Evolutionary conservation across 53 echinoderm and acorn worm species (phyloP).

Genomic region (Arbacia lixula): DNA sequence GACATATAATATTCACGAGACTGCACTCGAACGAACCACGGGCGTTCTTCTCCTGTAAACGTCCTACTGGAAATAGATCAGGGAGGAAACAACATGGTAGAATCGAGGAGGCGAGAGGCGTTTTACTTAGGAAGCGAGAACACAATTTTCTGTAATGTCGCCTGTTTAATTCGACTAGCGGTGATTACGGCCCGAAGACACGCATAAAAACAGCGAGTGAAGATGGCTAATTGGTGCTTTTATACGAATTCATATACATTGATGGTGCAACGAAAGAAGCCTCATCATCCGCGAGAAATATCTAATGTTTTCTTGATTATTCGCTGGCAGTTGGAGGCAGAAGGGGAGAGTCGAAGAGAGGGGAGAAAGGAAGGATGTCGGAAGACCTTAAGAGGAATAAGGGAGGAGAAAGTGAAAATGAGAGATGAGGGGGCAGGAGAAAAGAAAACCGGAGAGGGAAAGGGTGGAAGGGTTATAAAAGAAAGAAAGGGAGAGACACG

Average conservation of each 20-base stretch:
- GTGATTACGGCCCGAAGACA: constrained; percentile 42
- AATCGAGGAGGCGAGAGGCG: not conserved
- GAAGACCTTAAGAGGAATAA: not conserved
- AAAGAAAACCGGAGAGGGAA: no score
- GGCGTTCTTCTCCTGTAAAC: constrained; percentile 48
- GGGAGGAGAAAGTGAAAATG: not conserved
- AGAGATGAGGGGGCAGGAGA: constrained; percentile 1
- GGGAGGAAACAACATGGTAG: constrained; percentile 2
- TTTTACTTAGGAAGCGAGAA: constrained; percentile 40
- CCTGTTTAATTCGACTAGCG: constrained; percentile 42
- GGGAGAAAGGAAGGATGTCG: no score
- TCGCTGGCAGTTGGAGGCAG: constrained; percentile 8
- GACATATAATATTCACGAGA: constrained; percentile 44
- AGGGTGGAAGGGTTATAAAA: no score
- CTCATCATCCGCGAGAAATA: constrained; percentile 40
- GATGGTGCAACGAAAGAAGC: constrained; percentile 30
- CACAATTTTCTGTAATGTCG: constrained; percentile 53
- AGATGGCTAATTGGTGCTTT: constrained; percentile 42
- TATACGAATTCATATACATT: constrained; percentile 57
- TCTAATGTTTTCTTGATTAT: constrained; percentile 60
- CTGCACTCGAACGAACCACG: constrained; percentile 5
- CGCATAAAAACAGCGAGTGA: constrained; percentile 25
- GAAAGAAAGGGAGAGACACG: no score
- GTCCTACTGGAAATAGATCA: constrained; percentile 11
- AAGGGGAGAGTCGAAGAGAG: not conserved